Conservation (phyloP, 2,113 vertebrate genomes). For the Rhombomys opimus region DNA sequence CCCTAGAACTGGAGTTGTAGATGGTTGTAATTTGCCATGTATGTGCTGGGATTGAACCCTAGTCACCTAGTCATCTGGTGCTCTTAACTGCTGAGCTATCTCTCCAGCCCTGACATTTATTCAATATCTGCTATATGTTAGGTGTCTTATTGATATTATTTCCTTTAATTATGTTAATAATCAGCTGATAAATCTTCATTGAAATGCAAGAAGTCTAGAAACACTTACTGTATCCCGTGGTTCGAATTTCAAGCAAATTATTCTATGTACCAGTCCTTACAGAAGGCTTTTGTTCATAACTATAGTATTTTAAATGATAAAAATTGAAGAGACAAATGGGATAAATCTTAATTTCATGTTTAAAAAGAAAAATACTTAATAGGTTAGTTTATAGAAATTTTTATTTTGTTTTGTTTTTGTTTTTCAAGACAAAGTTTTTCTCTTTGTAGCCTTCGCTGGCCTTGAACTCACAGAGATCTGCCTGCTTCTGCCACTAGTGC, state of each 20-base stretch:
- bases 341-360: slow-evolving; percentile 23
- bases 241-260: slow-evolving; percentile 52
- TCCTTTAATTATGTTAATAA: slow-evolving; percentile 42
- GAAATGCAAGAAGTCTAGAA: slow-evolving; percentile 46
- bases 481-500: background rate
- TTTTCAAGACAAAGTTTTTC: background rate
- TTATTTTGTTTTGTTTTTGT: background rate
- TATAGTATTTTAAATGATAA: slow-evolving; percentile 31
- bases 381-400: slow-evolving; percentile 29
- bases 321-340: slow-evolving; percentile 48
- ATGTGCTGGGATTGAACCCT: background rate
- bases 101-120: slow-evolving; percentile 1
- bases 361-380: slow-evolving; percentile 57
- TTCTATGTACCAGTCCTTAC: slow-evolving; percentile 30
- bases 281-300: slow-evolving; percentile 49
- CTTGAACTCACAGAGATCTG: background rate
- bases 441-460: background rate
- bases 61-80: background rate
- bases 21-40: background rate
- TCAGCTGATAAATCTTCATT: slow-evolving; percentile 45
- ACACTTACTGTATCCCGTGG: background rate
- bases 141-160: slow-evolving; percentile 26
- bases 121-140: slow-evolving; percentile 54
- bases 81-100: background rate
- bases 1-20: background rate